Conservation (phyloP, 2,888 invertebrate species). For the Ypsolopha scabrella region DNA sequence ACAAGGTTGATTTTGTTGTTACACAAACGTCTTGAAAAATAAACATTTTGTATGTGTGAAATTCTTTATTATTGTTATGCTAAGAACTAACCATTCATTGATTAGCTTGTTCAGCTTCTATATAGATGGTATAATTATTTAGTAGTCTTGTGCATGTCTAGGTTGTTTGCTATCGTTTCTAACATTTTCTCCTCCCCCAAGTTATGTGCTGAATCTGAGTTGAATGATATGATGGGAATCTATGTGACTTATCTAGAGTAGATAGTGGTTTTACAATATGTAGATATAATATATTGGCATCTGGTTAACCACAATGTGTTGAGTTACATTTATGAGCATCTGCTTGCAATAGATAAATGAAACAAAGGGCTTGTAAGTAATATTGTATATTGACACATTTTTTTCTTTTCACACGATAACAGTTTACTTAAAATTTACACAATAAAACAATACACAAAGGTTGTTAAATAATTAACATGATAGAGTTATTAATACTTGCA, state of each 20-base stretch:
- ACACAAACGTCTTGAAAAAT: conserved; percentile 68
- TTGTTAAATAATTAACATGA: conserved; percentile 60
- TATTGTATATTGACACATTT: conserved; percentile 63
- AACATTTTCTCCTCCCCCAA: background rate
- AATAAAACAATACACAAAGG: conserved; percentile 53
- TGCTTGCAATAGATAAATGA: background rate
- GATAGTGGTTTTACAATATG: background rate
- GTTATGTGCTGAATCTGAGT: background rate
- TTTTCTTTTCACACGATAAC: conserved; percentile 65
- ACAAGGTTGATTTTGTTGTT: conserved; percentile 71
- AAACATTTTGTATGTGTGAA: conserved; percentile 71
- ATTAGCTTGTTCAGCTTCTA: background rate
- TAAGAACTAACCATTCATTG: background rate
- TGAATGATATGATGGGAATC: too few relatives aligned
- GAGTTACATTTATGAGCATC: background rate
- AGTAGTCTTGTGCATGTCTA: background rate
- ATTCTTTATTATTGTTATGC: conserved; percentile 42
- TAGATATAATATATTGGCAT: background rate
- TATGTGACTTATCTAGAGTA: background rate
- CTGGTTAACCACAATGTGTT: background rate
- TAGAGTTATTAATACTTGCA: conserved; percentile 47
- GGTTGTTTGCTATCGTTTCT: background rate
- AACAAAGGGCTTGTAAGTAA: background rate
- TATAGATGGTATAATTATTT: background rate
- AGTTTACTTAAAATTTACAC: conserved; percentile 61